Percentiles rank a stretch among this genome's conserved stretches.
These are phyloP conservation scores for Zelostemma sp. DNA, from an alignment of 1,140 invertebrate genomes.

Conservation along the genomic window DNA sequence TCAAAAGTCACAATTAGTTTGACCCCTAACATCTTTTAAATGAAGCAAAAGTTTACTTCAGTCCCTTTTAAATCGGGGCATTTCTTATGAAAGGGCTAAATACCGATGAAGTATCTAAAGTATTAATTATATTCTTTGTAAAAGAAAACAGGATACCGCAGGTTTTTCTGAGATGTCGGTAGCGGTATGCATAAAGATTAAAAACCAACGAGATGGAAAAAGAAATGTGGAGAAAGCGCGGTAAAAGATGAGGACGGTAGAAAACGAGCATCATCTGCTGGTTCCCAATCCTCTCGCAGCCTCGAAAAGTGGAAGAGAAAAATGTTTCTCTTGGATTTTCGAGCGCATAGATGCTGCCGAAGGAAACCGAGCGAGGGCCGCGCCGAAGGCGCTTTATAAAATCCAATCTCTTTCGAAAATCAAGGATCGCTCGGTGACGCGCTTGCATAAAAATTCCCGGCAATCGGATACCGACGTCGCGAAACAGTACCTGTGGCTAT, in stretches of 20 bases:
- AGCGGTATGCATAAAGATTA: conserved; percentile 52
- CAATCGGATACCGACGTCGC: conserved; percentile 49
- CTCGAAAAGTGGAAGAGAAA: conserved; percentile 37
- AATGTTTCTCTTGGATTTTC: conserved; percentile 58
- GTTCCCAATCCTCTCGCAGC: conserved; percentile 5
- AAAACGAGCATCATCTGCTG: conserved; percentile 63
- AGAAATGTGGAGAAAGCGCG: conserved; percentile 26
- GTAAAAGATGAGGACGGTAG: conserved; percentile 41
- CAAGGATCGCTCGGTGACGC: conserved; percentile 30
- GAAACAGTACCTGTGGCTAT: conserved; percentile 41
- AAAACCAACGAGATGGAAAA: conserved; percentile 45
- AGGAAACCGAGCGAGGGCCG: conserved; percentile 22
- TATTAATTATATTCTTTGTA: no score
- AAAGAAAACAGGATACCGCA: no score
- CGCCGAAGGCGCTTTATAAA: conserved; percentile 34
- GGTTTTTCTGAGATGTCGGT: background rate
- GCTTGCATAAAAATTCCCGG: conserved; percentile 39
- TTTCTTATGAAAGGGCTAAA: no score
- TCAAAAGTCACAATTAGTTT: no score
- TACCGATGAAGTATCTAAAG: no score
- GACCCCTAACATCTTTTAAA: no score
- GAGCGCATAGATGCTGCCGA: conserved; percentile 43
- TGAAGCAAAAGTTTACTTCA: no score
- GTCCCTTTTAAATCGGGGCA: no score
- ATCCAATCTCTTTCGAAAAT: conserved; percentile 37